Evolutionary conservation across 2,888 invertebrate genomes (phyloP), one percentile per base, ranked within the genome.

Genomic region (Choristoneura rosaceana): DNA sequence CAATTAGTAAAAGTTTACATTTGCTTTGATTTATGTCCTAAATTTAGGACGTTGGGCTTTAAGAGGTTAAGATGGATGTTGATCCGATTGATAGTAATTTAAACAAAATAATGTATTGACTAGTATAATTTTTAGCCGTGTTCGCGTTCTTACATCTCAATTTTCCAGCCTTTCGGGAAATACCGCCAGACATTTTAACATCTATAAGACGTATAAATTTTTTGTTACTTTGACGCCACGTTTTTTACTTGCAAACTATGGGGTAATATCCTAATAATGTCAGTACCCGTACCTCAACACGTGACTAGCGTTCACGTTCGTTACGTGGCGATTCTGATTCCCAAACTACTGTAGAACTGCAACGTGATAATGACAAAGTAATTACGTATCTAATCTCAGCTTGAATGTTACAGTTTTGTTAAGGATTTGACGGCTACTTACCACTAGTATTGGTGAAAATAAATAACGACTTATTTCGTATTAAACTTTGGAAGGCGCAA

Each of bases 201-300:
- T n/a, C 55, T 55, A n/a, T 14, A 71, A 12, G 38, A 67, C 15
- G 62, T 7, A 17, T n/a, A 3, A 34, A 45, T 10, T 61, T 71
- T 71, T 71, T 68, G 71, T 58, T 10, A 25, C 55, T 45, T 55
- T 25, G 34, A 58, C 66, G 67, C 47, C 12, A 25, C 60, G 61
- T 64, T 73, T 73, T 71, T 68, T 73, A 50, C 58, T 64, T 17
- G 34, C 58, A 33, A 59, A 60, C 59, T 15, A 17, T 69, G 60
- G 73, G 73, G 60, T 69, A 73, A 69, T 73, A 73, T 73, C 73
- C 73, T 69, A 71, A 15, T 71, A 73, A 73, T 69, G 73, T 59
- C 63, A 45, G 73, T 64, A 69, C 59, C 45, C 63, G 63, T 58
- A 41, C 41, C 55, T 10, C 38, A 64, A 64, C 71, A 71, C 69